Conservation (phyloP, 2,113 vertebrate genomes). For the Orcinus orca region DNA sequence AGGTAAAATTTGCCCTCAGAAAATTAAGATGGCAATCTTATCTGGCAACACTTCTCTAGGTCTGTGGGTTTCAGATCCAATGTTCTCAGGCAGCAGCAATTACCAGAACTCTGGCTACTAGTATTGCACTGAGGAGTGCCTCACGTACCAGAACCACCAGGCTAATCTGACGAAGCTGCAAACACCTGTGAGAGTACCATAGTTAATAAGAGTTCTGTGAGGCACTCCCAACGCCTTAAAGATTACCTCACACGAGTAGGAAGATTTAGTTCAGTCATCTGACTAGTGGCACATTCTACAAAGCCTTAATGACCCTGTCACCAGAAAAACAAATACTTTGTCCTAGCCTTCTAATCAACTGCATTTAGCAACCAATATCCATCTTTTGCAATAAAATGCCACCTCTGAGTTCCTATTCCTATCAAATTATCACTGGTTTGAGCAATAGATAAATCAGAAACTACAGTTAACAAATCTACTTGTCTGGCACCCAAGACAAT, state of each 20-base stretch:
- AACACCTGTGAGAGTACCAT: not conserved
- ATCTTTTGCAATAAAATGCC: constrained; percentile 48
- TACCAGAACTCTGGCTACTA: not conserved
- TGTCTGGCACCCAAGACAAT: not conserved
- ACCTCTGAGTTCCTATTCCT: constrained; percentile 10
- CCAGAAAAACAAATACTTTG: constrained; percentile 1
- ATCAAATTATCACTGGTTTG: constrained; percentile 33
- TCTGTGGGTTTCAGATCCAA: not conserved
- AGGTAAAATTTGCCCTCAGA: not conserved
- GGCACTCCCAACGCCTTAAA: not conserved
- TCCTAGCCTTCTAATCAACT: constrained; percentile 30
- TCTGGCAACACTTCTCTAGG: not conserved
- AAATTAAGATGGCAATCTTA: constrained; percentile 1
- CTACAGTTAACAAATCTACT: constrained; percentile 29
- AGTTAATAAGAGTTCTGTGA: not conserved
- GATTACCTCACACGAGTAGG: not conserved
- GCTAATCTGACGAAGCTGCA: not conserved
- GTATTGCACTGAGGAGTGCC: not conserved
- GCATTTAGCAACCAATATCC: constrained; percentile 19
- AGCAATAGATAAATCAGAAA: constrained; percentile 51
- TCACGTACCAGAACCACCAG: not conserved
- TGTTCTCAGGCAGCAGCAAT: not conserved
- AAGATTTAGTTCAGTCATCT: not conserved
- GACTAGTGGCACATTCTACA: not conserved
- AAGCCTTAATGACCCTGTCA: constrained; percentile 23